These are phyloP conservation scores for Sylvicapra grimmia DNA, from an alignment of 2,113 vertebrate genomes.

Conservation along the genomic window DNA sequence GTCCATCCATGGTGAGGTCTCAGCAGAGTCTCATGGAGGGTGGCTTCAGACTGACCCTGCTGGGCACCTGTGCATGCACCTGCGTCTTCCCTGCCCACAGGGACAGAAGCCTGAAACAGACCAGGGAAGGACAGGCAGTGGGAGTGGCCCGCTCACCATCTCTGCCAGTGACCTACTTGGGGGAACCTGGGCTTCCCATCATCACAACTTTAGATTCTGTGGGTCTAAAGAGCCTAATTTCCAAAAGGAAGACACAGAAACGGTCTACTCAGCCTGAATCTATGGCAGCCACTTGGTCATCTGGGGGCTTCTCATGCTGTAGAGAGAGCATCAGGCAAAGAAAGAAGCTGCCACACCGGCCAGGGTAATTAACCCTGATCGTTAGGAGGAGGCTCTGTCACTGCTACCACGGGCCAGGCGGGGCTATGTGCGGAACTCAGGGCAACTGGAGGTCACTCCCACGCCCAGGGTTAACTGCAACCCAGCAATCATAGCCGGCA, in stretches of 20 bases:
- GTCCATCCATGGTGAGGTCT: neutral
- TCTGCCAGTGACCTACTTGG: neutral
- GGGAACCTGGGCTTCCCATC: neutral
- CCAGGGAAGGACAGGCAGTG: neutral
- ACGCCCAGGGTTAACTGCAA: neutral
- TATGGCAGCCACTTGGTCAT: neutral
- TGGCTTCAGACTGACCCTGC: neutral
- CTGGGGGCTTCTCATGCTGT: neutral
- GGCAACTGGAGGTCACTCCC: neutral
- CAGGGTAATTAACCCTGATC: neutral
- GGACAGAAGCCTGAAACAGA: neutral
- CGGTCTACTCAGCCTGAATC: neutral
- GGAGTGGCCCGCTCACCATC: neutral
- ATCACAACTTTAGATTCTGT: neutral
- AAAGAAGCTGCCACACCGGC: neutral
- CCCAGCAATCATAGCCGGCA: neutral
- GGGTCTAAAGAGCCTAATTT: neutral
- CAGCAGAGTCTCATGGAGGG: neutral
- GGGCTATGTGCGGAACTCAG: neutral
- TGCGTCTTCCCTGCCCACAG: neutral
- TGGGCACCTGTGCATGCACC: fast-evolving
- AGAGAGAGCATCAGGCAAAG: neutral
- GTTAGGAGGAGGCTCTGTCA: neutral
- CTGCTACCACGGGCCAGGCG: neutral
- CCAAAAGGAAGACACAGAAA: neutral